Evolutionary conservation across 2,888 invertebrate species (phyloP).

Genomic region (Scaeva pyrastri): DNA sequence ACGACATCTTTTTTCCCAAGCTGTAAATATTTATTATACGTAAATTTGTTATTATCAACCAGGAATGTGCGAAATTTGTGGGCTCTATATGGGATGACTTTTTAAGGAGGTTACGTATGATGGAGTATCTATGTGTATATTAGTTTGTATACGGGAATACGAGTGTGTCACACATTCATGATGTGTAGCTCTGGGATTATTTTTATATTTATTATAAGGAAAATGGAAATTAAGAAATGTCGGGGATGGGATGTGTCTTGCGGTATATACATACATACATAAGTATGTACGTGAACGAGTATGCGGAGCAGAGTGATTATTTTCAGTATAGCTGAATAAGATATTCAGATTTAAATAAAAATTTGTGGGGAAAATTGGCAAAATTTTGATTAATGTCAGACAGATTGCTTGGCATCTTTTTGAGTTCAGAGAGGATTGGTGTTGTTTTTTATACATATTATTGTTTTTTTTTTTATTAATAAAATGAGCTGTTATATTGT

Average conservation of each 20-base stretch:
- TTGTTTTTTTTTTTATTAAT: neutral
- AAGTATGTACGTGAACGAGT: too few relatives aligned
- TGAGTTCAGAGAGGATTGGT: conserved; percentile 18
- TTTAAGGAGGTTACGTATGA: conserved; percentile 64
- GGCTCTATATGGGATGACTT: conserved; percentile 62
- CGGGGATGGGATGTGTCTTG: conserved; percentile 12
- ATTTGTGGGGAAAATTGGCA: conserved; percentile 36
- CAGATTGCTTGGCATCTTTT: conserved; percentile 43
- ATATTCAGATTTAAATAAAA: conserved; percentile 59
- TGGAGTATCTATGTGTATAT: conserved; percentile 18
- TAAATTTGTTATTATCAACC: conserved; percentile 73
- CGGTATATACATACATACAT: neutral
- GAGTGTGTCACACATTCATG: too few relatives aligned
- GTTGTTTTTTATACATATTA: conserved; percentile 6
- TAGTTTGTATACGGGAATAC: too few relatives aligned
- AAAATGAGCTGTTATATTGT: conserved; percentile 17
- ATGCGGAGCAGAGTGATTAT: conserved; percentile 42
- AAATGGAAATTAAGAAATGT: neutral
- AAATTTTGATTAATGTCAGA: conserved; percentile 44
- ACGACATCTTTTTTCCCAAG: conserved; percentile 63
- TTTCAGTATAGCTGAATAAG: conserved; percentile 30
- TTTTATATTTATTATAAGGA: neutral
- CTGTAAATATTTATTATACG: conserved; percentile 74
- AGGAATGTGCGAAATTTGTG: conserved; percentile 42
- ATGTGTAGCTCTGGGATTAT: too few relatives aligned